These are phyloP conservation scores for Athene cunicularia DNA, from an alignment of 2,113 vertebrate species.

Conservation along the genomic window DNA sequence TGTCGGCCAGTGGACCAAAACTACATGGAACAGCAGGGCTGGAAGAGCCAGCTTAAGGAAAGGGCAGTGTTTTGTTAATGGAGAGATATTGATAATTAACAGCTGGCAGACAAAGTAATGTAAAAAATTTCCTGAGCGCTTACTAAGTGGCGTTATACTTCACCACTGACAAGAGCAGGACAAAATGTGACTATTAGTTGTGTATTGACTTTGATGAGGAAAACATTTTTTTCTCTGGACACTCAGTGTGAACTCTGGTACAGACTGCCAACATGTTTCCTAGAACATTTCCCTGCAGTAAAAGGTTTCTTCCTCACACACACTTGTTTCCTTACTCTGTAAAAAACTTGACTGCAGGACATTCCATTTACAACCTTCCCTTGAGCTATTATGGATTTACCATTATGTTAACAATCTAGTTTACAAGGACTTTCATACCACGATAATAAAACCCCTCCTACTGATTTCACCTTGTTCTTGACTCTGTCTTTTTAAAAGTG, in stretches of 20 bases:
- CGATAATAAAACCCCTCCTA: neutral
- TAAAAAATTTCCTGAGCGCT: neutral
- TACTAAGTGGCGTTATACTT: neutral
- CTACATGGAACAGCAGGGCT: neutral
- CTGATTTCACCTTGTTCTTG: neutral
- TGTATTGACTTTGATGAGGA: neutral
- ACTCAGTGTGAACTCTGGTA: neutral
- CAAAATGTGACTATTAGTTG: neutral
- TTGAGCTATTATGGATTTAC: neutral
- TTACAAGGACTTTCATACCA: neutral
- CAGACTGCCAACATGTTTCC: neutral
- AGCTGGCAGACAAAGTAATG: neutral
- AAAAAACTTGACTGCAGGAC: neutral
- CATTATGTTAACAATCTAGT: neutral
- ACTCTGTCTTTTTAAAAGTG: neutral
- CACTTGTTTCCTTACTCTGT: neutral
- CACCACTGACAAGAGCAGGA: neutral
- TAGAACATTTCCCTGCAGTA: neutral
- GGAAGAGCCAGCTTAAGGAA: neutral
- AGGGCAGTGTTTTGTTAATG: neutral
- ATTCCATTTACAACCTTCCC: neutral
- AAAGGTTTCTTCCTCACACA: neutral
- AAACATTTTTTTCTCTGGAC: neutral
- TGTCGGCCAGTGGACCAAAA: neutral
- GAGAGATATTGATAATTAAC: neutral